phyloP scores from a whole-genome alignment of 2,888 invertebrate species.

The Drosophila pseudotalamancana region DNA sequence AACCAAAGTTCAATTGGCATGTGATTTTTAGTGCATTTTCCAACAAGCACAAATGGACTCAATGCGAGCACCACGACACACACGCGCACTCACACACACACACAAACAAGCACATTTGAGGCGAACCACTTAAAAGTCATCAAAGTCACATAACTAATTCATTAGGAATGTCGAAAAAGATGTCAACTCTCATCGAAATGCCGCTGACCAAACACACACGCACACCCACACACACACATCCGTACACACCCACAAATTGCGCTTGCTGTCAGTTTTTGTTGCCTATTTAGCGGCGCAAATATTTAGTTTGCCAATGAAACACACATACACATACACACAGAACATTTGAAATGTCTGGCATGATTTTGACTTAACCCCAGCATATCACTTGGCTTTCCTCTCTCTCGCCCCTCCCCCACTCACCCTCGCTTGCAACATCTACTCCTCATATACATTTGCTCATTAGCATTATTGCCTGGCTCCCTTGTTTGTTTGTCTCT shows the following conservation, averaged over 20 bases:
- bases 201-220: conserved; percentile 26
- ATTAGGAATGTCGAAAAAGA: conserved; percentile 23
- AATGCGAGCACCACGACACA: conserved; percentile 4
- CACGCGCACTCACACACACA: neutral
- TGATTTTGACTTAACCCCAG: conserved; percentile 50
- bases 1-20: conserved; percentile 10
- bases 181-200: conserved; percentile 8
- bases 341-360: conserved; percentile 20
- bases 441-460: conserved; percentile 39
- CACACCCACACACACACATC: neutral
- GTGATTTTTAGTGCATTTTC: conserved; percentile 13
- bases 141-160: conserved; percentile 55
- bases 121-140: conserved; percentile 45
- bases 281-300: conserved; percentile 64
- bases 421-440: neutral
- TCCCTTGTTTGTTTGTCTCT: conserved; percentile 40
- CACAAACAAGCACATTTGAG: neutral
- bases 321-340: neutral
- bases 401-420: neutral
- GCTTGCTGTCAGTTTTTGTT: conserved; percentile 35
- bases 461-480: conserved; percentile 67
- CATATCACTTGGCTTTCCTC: conserved; percentile 27
- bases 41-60: conserved; percentile 8
- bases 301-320: conserved; percentile 38
- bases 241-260: neutral